Base-by-base conservation (phyloP, 2,888 invertebrate species). In the Hipparchia sbordonii region DNA sequence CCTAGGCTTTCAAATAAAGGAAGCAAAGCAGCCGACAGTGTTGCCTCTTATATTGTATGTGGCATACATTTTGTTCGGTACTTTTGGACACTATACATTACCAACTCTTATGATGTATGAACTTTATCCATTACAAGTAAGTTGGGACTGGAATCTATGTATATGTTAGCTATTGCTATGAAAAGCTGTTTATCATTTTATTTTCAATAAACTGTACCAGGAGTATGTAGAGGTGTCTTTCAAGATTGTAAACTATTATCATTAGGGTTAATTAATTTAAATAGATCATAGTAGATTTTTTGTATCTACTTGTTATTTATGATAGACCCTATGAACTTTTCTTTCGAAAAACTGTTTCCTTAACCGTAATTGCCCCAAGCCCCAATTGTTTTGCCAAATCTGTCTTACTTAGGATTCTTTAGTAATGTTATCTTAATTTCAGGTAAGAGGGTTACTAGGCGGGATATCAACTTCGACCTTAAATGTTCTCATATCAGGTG, bases 81-180 rank as follows among this genome's bases (percentile, higher is more conserved):
- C 71, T 39, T 66, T 71, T n/a, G 71, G 71, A 13, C 71, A 71
- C 52, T 71, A 71, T 12, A 71, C 48, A n/a, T 60, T 71, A 7
- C 65, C 71, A 9, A 59, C 52, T 59, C 33, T 71, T 5, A 65
- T 71, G 45, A 71, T 71, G 66, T 66, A 71, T 45, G 71, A 71
- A 71, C 51, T 71, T 12, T 71, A 57, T 52, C 71, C 71, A 10
- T 57, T 71, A 39, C 71, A 71, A 60, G 71, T 71, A 66, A 65
- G 60, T 62, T n/a, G 13, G 8, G 8, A 57, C 8, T 57, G 6
- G 3, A 57, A 57, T 57, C 2, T 7, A 57, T 13, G 56, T 13
- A 56, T 13, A 23, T 23, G 23, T 23, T 23, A 23, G 23, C 23
- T 23, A 23, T 23, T 23, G 57, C 23, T 57, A 57, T 56, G 13